A percentile compares a stretch with the other conserved stretches of the same genome.
These are phyloP conservation scores for Pecten maximus DNA, from an alignment of 2,888 invertebrate species.

Conservation along the genomic window DNA sequence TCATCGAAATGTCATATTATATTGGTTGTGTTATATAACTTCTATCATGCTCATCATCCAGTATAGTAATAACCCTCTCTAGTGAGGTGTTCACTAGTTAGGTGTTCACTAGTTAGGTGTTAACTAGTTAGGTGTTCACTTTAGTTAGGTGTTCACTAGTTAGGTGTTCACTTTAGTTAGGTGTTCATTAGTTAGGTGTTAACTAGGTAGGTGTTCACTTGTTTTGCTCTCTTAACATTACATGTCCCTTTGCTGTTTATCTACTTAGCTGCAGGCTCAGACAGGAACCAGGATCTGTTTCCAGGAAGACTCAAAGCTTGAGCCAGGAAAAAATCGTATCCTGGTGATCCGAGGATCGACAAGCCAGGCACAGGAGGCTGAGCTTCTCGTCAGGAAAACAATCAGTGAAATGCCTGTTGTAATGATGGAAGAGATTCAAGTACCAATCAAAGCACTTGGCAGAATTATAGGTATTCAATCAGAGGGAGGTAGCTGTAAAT, in stretches of 20 bases:
- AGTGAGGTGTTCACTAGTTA: too few species aligned
- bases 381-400: conserved; percentile 87
- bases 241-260: background rate
- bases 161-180: too few species aligned
- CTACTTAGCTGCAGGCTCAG: conserved; percentile 87
- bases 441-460: conserved; percentile 87
- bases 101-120: too few species aligned
- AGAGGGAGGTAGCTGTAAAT: background rate
- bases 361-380: conserved; percentile 88
- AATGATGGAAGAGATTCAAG: conserved; percentile 87
- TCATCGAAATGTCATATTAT: too few species aligned
- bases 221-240: background rate
- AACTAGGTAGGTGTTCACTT: too few species aligned
- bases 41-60: too few species aligned
- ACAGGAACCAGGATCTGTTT: conserved; percentile 87
- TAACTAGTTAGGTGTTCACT: too few species aligned
- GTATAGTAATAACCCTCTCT: too few species aligned
- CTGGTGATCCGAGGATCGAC: conserved; percentile 89
- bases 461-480: conserved; percentile 86
- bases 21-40: too few species aligned
- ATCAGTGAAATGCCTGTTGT: conserved; percentile 88
- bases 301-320: conserved; percentile 77
- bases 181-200: too few species aligned
- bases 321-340: conserved; percentile 83
- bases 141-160: too few species aligned